Evolutionary conservation across 2,888 invertebrate genomes (phyloP).

Genomic region (Yponomeuta plumbellus): DNA sequence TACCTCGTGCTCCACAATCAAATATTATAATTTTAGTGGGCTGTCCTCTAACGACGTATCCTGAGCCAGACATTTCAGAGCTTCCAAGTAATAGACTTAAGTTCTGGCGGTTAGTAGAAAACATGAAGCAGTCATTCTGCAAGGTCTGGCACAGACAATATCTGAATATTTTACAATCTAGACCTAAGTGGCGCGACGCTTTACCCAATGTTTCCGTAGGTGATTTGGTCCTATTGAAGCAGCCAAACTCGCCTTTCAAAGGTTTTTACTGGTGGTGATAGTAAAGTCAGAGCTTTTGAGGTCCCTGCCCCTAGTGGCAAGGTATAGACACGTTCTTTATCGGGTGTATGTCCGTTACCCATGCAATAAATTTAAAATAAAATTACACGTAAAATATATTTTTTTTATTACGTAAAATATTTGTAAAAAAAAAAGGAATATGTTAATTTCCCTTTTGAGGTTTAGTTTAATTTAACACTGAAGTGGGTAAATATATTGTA

Average conservation of each 20-base stretch:
- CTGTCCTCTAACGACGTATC: constrained; percentile 17
- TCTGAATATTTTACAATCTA: constrained; percentile 18
- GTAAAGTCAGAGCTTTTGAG: constrained; percentile 15
- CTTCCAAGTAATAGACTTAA: constrained; percentile 16
- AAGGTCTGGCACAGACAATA: constrained; percentile 20
- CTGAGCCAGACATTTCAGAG: constrained; percentile 18
- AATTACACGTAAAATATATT: too few relatives aligned
- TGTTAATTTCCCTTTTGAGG: too few relatives aligned
- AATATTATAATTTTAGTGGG: too few relatives aligned
- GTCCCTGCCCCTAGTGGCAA: too few relatives aligned
- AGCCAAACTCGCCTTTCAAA: constrained; percentile 16
- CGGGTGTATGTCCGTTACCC: too few relatives aligned
- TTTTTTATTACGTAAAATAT: too few relatives aligned
- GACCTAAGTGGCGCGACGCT: constrained; percentile 20
- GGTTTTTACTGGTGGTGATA: constrained; percentile 20
- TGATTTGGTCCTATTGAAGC: constrained; percentile 19
- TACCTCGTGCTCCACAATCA: too few relatives aligned
- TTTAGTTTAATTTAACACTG: too few relatives aligned
- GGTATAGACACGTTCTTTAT: too few relatives aligned
- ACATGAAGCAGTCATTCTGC: constrained; percentile 20
- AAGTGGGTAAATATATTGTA: too few relatives aligned
- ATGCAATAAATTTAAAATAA: too few relatives aligned
- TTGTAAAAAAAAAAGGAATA: too few relatives aligned
- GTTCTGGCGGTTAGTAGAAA: constrained; percentile 17
- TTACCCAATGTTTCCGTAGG: constrained; percentile 20